Base-by-base conservation (phyloP, 2,888 invertebrate genomes). In the Girardia tigrina region DNA sequence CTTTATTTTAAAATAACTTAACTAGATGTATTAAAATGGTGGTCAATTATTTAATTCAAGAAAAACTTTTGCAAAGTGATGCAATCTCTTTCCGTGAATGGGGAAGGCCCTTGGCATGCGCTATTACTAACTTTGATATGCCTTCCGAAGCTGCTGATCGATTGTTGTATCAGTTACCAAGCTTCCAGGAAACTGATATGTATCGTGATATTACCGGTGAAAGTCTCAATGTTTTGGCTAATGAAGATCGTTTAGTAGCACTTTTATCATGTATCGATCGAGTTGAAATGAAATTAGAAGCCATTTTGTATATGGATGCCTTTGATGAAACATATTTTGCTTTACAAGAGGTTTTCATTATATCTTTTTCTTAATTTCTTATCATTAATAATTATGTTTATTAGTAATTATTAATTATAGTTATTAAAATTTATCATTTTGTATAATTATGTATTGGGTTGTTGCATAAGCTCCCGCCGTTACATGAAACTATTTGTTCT, bases 141-240 rank as follows among this genome's bases (percentile, higher is more conserved):
- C 8, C 74, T 8, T 23, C 74, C 23, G 56, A 42, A 12, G 74
- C 36, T 20, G 74, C 74, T 8, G 74, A 74, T 56, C 26, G 74
- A 29, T 69, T 74, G 12, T 36, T 74, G 16, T 69, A 42, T 12
- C 74, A 74, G 12, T 69, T 74, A 20, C 74, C 74, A 26, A 26
- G 56, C n/a, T 23, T 26, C 42, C 27, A 23, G 16, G 74, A 74
- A 28, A 28, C 69, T 4, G 74, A 23, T 8, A 42, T 56, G 56
- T 74, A 74, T 28, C 74, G 74, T 28, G 26, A 56, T 26, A 56
- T 71, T 23, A 29, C 42, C 42, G 56, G 56, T 26, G 73, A 73
- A 56, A 56, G 56, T 56, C 23, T 56, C 6, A 56, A 56, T 56
- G 56, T 56, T 2, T 56, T 56, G n/a, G 56, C 56, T 2, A 56